Base-by-base conservation (phyloP, 2,113 vertebrate genomes). In the Diphyllodes magnificus region DNA sequence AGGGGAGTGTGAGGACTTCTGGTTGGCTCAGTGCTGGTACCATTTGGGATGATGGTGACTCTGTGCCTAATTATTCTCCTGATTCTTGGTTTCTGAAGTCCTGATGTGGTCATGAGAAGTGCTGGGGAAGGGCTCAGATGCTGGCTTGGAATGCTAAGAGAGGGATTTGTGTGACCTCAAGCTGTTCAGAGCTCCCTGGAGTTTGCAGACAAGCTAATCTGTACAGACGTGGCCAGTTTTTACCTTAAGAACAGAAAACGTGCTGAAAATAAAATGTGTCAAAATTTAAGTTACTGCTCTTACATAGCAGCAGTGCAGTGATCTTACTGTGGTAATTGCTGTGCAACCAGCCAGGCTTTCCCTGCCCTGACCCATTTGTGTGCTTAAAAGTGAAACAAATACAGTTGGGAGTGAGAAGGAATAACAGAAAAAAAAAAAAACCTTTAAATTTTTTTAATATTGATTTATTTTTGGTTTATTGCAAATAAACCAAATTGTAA, bases 71-170 rank as follows among this genome's bases (percentile, higher is more conserved):
- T 35, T 70, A 61, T 66, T 49, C 40, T 86, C 28, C 1, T 16
- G 22, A 4, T 15, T 15, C 10, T 53, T 16, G 22, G 10, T 86
- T 86, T 60, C 63, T 44, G 1, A 73, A 53, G 39, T 25, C 27
- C 56, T 77, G 59, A 5, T 0, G 1, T 64, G 27, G 15, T 60
- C 2, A 0, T 5, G 17, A 35, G 59, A 56, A 22, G 51, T 40
- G 44, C 69, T 50, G 37, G 51, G 19, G 39, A 19, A 25, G 53
- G 49, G 35, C 63, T 82, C 2, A 2, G 18, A 9, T 3, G 1
- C 33, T 69, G 70, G 2, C 33, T 37, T 70, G 0, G 13, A 45
- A 6, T 70, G 33, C 51, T 15, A 0, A 45, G n/a, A 33, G 24
- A 17, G 30, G 33, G 22, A 42, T 82, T 42, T 54, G 13, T 59